Conservation (phyloP, 1,140 invertebrate species). For the Hydropsyche tenuis region DNA sequence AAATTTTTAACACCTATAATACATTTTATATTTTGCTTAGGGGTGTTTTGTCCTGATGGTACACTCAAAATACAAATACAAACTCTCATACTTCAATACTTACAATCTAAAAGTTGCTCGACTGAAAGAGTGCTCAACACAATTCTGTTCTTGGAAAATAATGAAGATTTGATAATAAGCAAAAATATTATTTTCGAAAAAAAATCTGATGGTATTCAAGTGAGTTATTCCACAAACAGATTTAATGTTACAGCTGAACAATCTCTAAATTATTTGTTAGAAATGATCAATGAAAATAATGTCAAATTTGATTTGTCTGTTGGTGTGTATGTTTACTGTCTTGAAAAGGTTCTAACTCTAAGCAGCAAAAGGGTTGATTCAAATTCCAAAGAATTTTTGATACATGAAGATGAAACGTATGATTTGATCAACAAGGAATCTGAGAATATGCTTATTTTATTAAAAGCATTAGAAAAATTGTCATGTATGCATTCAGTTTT, state of each 20-base stretch:
- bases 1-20: conserved; percentile 53
- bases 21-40: conserved; percentile 54
- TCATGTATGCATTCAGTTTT: conserved; percentile 50
- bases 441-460: conserved; percentile 52
- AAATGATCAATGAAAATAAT: conserved; percentile 35
- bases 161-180: conserved; percentile 35
- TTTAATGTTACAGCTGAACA: conserved; percentile 30
- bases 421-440: conserved; percentile 54
- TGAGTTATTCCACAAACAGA: conserved; percentile 24
- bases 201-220: conserved; percentile 32
- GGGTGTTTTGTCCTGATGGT: conserved; percentile 52
- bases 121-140: conserved; percentile 40
- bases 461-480: conserved; percentile 49
- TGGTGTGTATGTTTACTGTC: conserved; percentile 43
- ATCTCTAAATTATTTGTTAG: conserved; percentile 42
- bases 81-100: conserved; percentile 55
- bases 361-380: conserved; percentile 37
- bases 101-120: conserved; percentile 41
- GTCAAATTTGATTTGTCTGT: conserved; percentile 33
- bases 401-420: conserved; percentile 54
- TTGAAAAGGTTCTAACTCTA: neutral
- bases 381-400: conserved; percentile 53
- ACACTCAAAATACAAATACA: conserved; percentile 55
- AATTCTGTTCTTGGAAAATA: conserved; percentile 38
- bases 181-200: conserved; percentile 37